Conservation (phyloP, 2,797 vertebrate species). For the Ibycter americanus region DNA sequence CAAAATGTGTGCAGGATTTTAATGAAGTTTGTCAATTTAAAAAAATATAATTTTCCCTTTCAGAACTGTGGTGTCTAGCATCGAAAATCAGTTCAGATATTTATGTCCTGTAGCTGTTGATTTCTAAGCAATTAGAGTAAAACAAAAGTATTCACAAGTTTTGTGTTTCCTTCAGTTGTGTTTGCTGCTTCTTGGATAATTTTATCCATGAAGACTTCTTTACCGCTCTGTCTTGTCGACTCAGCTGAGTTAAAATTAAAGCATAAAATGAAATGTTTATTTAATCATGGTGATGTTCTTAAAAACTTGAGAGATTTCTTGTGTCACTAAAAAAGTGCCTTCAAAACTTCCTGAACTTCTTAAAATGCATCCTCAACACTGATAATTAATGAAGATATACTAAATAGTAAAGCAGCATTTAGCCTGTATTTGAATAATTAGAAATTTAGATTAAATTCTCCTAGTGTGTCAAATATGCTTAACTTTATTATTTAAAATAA, state of each 20-base stretch:
- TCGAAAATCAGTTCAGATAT: conserved; percentile 55
- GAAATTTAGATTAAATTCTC: conserved; percentile 36
- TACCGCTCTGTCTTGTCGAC: conserved; percentile 34
- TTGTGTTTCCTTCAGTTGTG: conserved; percentile 38
- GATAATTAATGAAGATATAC: conserved; percentile 52
- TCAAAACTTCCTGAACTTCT: conserved; percentile 47
- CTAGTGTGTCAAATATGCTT: conserved; percentile 30
- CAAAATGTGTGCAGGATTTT: background rate
- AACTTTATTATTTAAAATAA: conserved; percentile 15
- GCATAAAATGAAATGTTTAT: conserved; percentile 67
- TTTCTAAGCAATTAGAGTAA: conserved; percentile 52
- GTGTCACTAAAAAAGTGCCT: conserved; percentile 20
- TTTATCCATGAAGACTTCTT: conserved; percentile 57
- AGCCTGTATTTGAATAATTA: conserved; percentile 50
- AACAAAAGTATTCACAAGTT: conserved; percentile 54
- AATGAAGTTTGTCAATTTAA: background rate
- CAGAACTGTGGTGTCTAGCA: conserved; percentile 30
- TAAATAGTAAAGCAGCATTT: conserved; percentile 34
- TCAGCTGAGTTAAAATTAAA: conserved; percentile 67
- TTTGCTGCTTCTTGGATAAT: conserved; percentile 42
- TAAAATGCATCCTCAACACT: conserved; percentile 43
- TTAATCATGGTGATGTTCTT: conserved; percentile 37
- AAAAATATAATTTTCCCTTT: background rate
- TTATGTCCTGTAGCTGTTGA: conserved; percentile 53
- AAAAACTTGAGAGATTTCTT: conserved; percentile 54